These are phyloP conservation scores for Acanthurus tractus DNA, from an alignment of 2,797 vertebrate species.

Conservation along the genomic window DNA sequence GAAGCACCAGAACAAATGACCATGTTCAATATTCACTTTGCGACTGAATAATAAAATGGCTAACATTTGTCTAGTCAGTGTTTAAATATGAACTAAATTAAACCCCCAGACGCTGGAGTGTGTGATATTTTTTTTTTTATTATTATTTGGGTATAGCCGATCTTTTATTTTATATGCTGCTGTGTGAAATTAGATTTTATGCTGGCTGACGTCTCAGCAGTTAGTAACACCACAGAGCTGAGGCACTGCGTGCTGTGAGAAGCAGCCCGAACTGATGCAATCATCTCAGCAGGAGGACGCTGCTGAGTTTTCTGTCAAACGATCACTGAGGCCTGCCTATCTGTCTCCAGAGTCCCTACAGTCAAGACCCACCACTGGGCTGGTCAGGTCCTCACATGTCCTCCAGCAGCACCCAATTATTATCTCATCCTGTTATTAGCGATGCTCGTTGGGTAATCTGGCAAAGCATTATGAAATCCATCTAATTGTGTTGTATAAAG, in stretches of 20 bases:
- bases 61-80: constrained; percentile 34
- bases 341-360: constrained; percentile 61
- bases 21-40: constrained; percentile 23
- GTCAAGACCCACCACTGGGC: constrained; percentile 67
- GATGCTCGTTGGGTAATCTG: constrained; percentile 29
- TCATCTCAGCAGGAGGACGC: constrained; percentile 58
- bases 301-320: constrained; percentile 54
- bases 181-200: constrained; percentile 48
- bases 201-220: constrained; percentile 56
- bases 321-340: constrained; percentile 45
- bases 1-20: constrained; percentile 13
- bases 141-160: constrained; percentile 25
- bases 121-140: not conserved
- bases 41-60: constrained; percentile 32
- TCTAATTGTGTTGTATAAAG: constrained; percentile 14
- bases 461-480: constrained; percentile 47
- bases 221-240: constrained; percentile 54
- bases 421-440: constrained; percentile 42
- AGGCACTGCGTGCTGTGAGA: constrained; percentile 63
- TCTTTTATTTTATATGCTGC: constrained; percentile 45
- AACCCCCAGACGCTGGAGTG: constrained; percentile 22
- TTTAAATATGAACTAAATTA: constrained; percentile 44
- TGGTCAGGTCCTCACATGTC: constrained; percentile 78
- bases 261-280: constrained; percentile 42
- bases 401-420: constrained; percentile 59